Evolutionary conservation across 2,113 vertebrate genomes (phyloP), one percentile per base, ranked within the genome.

Genomic region (Oreotragus oreotragus): DNA sequence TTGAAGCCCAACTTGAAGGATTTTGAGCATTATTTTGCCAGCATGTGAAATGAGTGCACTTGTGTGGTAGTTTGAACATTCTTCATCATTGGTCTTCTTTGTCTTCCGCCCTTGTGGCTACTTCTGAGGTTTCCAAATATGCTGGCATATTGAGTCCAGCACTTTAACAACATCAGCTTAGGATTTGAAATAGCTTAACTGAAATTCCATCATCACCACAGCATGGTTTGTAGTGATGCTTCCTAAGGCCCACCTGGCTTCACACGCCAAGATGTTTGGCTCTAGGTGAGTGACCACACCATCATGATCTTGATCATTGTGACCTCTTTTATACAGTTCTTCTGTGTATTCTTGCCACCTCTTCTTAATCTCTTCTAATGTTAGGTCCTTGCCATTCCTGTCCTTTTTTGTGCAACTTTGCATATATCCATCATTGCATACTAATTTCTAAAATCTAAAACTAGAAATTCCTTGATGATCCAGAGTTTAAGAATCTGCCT

Each of bases 181-280:
- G 21, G 12, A 15, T 43, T 2, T 43, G 12, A 76, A 76, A 43
- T 27, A 43, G 39, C 1, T 76, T 43, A 76, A 43, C 23, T 25
- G 23, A 27, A 43, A 76, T 15, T 43, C 39, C 70, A 76, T 76
- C 12, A 43, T 43, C 23, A 43, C 39, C 6, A 15, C 23, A 76
- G 39, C 39, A 27, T 76, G 14, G 70, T 43, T 76, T 14, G 36
- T 43, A 27, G 12, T 43, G 39, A 76, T 76, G 23, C 12, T 27
- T 76, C 23, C 39, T 76, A 15, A 43, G 39, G n/a, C 10, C 36
- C 70, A 43, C 39, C 13, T 76, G 23, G 23, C 36, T 76, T 76
- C 36, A 43, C 39, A 27, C 0, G 0, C 21, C 11, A 43, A 23
- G 23, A 27, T 76, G 23, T 27, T 39, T 76, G 39, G 39, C 70